phyloP scores from a whole-genome alignment of 1,140 invertebrate genomes.

The Platorchestia sp. region DNA sequence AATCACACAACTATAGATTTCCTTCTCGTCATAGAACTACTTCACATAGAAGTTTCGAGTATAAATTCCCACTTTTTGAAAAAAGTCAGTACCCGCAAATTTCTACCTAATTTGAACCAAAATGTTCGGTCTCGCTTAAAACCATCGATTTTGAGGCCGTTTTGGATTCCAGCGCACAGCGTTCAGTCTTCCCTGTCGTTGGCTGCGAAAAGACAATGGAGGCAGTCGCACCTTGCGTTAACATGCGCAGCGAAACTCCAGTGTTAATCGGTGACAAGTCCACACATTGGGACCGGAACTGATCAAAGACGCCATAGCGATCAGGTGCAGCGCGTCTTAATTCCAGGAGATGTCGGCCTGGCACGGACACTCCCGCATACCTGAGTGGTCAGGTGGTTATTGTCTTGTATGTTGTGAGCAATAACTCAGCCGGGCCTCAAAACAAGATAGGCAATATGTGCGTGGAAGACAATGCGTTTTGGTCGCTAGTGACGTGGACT shows the following conservation, averaged over 20 bases:
- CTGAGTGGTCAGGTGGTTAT: slow-evolving; percentile 19
- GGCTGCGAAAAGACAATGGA: neutral
- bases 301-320: neutral
- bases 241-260: neutral
- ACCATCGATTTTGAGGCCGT: neutral
- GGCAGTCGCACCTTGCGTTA: neutral
- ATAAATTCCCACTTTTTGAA: neutral
- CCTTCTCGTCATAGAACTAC: neutral
- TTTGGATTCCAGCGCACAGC: neutral
- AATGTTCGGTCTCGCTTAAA: neutral
- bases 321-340: slow-evolving; percentile 24
- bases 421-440: neutral
- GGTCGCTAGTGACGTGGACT: neutral
- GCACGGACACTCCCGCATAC: slow-evolving; percentile 41
- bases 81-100: neutral
- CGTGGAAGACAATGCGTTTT: neutral
- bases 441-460: neutral
- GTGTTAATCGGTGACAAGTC: neutral
- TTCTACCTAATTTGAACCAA: neutral
- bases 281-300: neutral
- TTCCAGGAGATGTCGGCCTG: neutral
- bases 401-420: neutral
- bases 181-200: neutral
- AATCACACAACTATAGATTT: neutral
- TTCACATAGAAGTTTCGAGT: neutral